These are phyloP conservation scores for Xyrauchen texanus DNA, from an alignment of 2,113 vertebrate genomes.

Conservation along the genomic window DNA sequence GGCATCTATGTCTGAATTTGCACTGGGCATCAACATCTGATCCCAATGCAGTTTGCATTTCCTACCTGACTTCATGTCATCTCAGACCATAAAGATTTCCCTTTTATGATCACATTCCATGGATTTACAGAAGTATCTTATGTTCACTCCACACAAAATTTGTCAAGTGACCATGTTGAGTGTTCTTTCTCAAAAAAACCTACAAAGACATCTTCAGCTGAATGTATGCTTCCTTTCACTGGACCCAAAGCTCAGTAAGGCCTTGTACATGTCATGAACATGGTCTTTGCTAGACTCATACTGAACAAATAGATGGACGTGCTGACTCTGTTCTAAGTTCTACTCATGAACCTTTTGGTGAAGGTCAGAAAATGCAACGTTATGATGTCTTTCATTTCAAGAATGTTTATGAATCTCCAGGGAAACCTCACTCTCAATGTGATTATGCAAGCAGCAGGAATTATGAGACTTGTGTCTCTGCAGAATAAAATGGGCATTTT, in stretches of 20 bases:
- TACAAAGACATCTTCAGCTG: constrained; percentile 9
- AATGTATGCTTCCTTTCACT: constrained; percentile 13
- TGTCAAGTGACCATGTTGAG: too few species aligned
- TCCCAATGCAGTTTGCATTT: background rate
- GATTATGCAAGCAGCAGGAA: constrained; percentile 32
- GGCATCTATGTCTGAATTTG: constrained; percentile 91
- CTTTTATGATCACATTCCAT: background rate
- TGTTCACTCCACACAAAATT: background rate
- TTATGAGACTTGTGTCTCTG: background rate
- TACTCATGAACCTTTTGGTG: constrained; percentile 20
- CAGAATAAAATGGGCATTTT: too few species aligned
- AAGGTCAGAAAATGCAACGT: constrained; percentile 21
- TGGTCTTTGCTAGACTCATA: background rate
- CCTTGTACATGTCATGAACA: constrained; percentile 8
- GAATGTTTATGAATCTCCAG: constrained; percentile 41
- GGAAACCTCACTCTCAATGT: constrained; percentile 12
- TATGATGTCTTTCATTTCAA: constrained; percentile 24
- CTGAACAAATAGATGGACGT: background rate
- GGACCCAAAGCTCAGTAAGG: background rate
- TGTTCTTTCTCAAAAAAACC: background rate
- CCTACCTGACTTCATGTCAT: background rate
- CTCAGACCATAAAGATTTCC: background rate
- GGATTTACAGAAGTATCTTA: background rate
- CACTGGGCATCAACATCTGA: background rate
- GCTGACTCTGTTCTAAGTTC: constrained; percentile 14